These are phyloP conservation scores for Felis catus DNA, from an alignment of 2,113 vertebrate species.

Conservation along the genomic window DNA sequence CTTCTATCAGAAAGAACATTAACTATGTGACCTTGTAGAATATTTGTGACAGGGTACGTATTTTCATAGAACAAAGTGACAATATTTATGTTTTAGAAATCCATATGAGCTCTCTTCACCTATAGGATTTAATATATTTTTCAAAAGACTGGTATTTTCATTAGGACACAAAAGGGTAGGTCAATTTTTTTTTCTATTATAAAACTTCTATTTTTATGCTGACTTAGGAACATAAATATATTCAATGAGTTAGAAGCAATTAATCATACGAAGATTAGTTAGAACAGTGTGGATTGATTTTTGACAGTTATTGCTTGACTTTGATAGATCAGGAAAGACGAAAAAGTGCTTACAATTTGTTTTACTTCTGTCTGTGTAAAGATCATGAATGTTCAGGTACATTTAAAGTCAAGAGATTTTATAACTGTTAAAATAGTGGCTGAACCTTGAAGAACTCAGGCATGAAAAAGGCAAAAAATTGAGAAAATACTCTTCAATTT, in stretches of 20 bases:
- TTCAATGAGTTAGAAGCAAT: not conserved
- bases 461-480: not conserved
- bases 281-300: not conserved
- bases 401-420: not conserved
- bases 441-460: not conserved
- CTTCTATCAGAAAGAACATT: not conserved
- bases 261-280: not conserved
- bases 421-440: not conserved
- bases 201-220: slow-evolving; percentile 5
- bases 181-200: not conserved
- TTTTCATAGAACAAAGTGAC: not conserved
- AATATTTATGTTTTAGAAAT: not conserved
- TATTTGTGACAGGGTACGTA: not conserved
- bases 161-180: not conserved
- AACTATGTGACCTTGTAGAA: not conserved
- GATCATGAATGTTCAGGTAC: not conserved
- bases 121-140: not conserved
- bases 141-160: not conserved
- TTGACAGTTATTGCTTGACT: not conserved
- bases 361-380: not conserved
- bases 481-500: not conserved
- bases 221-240: not conserved
- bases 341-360: not conserved
- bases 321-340: not conserved
- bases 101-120: not conserved